Conservation (phyloP, 2,888 invertebrate genomes). For the Leistus spinibarbis region DNA sequence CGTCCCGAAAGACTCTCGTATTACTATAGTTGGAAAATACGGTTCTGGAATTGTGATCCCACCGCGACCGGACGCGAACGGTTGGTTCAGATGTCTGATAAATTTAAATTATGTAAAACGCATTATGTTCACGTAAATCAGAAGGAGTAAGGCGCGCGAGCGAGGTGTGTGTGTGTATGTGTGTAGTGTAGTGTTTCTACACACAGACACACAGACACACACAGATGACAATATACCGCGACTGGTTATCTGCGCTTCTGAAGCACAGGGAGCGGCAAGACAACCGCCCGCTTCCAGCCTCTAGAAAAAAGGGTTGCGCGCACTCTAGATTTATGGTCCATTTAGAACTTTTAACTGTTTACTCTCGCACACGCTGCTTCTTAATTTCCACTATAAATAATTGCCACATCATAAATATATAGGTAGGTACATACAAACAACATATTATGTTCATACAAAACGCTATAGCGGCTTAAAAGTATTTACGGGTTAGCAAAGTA, state of each 20-base stretch:
- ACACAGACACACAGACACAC: neutral
- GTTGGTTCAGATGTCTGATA: conserved; percentile 52
- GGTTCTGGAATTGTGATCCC: conserved; percentile 15
- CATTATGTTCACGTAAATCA: conserved; percentile 49
- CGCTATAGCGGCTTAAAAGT: too few species aligned
- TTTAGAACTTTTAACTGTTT: conserved; percentile 35
- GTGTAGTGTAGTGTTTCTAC: neutral
- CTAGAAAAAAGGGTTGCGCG: conserved; percentile 23
- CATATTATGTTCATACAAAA: too few species aligned
- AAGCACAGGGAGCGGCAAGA: conserved; percentile 20
- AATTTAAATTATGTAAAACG: conserved; percentile 53
- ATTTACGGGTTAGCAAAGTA: too few species aligned
- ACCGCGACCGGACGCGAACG: conserved; percentile 46
- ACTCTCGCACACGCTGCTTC: conserved; percentile 19
- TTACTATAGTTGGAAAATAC: conserved; percentile 15
- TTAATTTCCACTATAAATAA: conserved; percentile 36
- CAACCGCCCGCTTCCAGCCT: conserved; percentile 9
- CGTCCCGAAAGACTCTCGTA: neutral
- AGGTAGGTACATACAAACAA: neutral
- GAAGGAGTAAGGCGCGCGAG: conserved; percentile 35
- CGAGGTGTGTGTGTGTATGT: neutral
- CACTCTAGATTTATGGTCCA: conserved; percentile 33
- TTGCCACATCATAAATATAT: neutral
- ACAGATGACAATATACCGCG: conserved; percentile 1
- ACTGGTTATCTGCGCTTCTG: conserved; percentile 6